Base-by-base conservation (phyloP, 2,113 vertebrate species). In the Mionectes macconnelli region DNA sequence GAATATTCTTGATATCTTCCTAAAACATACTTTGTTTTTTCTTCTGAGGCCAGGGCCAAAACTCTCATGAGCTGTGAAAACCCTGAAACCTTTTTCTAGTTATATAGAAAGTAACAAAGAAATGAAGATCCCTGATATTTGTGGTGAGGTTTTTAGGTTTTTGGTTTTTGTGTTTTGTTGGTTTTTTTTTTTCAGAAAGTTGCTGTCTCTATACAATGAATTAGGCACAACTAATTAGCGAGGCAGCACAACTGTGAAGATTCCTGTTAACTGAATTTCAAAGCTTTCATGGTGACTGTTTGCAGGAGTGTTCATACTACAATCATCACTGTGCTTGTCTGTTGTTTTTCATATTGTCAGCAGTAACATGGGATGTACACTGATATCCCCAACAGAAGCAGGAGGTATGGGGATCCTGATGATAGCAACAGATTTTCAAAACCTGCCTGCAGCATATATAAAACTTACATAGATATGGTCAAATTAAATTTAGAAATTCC, bases 181-280 rank as follows among this genome's bases (percentile, higher is more conserved):
- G 13, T 42, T 42, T 42, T 52, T 52, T 17, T 10, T 37, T 28
- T 84, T 95, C 28, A 74, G 45, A 50, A 95, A 91, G 44, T 84
- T 97, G 49, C 53, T 94, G 67, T 96, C 74, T 90, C 75, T 86
- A 8, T 52, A 68, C 90, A 94, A 96, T 81, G 87, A 96, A 94
- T 96, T 96, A 94, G 95, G 79, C 86, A 57, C 74, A 97, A 88
- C 86, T 96, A 95, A 93, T 94, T 87, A 89, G n/a, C 28, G 66
- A 78, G 91, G 66, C 53, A 73, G 80, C 77, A 84, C 40, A 60
- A 30, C 75, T 88, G 80, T 96, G 56, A 94, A 96, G 72, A 42
- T 53, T 95, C 85, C 75, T 93, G 88, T 91, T 97, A 96, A 96
- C 68, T 96, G 94, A 96, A 94, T 92, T 91, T 95, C 80, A 95